Base-by-base conservation (phyloP, 2,113 vertebrate genomes). In the Coptodon bakossiorum region DNA sequence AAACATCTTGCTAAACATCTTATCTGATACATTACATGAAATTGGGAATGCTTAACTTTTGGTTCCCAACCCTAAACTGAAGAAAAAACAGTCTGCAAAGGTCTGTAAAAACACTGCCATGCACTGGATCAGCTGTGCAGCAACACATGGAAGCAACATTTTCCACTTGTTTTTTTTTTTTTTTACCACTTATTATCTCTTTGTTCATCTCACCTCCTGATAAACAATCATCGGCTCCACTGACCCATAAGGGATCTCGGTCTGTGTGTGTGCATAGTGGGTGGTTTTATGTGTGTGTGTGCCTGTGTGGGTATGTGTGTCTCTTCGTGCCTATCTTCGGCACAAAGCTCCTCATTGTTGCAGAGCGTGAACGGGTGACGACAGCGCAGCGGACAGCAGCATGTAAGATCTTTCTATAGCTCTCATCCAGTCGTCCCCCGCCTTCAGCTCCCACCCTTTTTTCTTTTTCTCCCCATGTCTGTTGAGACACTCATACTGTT, bases 281-380 rank as follows among this genome's bases (percentile, higher is more conserved):
- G 86, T 52, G 81, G 36, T 79, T 76, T 79, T 48, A 6, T 50
- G 24, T 76, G 50, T 29, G 50, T 29, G 68, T 76, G 50, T 53
- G 31, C 12, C 3, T 48, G 43, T 63, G 86, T 82, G 50, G 38
- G 82, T 85, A 6, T 53, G 36, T 27, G 54, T 83, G 34, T 87
- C 9, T 85, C 40, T 50, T 38, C 9, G 29, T 82, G 53, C 38
- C 71, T 80, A 73, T 92, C 24, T 81, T 81, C 1, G 0, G 61
- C 85, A 91, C 90, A 91, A 88, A 91, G 88, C 90, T 59, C 12
- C 61, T 90, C 92, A 87, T 90, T 93, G 90, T 92, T 93, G 19
- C 29, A 9, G 4, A 90, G 84, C 10, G 2, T 81, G 53, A 93
- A 81, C 6, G 9, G 57, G 84, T 90, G 87, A 93, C 53, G 80